Base-by-base conservation (phyloP, 23 tunicate genomes). In the Botrylloides violaceus region DNA sequence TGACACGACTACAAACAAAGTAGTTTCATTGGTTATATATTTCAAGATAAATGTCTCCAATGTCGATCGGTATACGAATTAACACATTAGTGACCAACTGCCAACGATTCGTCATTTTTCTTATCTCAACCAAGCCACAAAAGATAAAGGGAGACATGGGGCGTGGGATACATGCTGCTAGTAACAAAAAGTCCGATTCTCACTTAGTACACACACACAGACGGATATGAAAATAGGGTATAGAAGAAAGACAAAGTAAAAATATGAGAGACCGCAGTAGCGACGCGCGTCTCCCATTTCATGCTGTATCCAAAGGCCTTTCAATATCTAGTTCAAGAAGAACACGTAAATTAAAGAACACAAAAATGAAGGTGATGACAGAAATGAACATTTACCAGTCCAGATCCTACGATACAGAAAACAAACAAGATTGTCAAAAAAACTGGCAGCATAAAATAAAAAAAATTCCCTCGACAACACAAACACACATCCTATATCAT, bases 261-360 rank as follows among this genome's bases (percentile, higher is more conserved):
- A 43, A 43, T 9, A 43, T 43, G 53, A 15, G 15, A 43, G 53
- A 43, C 53, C 53, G 15, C 12, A 7, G 53, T 15, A 15, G 53
- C 53, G 53, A 43, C 53, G 9, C 15, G 53, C 58, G 74, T 37
- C 74, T 68, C 25, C 26, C 58, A 26, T 19, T 39, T 24, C 58
- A 68, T 68, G 74, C 74, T 68, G 74, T n/a, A 36, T 68, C 37
- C 74, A 68, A 68, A 68, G 74, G 74, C 74, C 74, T 37, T 68
- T 68, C 58, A 39, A 68, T 38, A 29, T 15, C 29, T 35, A 68
- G 29, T 63, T 9, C 53, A 43, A 43, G 53, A 43, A 43, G 15
- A 43, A 7, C 9, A 43, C 53, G 53, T 43, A 43, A 7, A 43
- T 7, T 15, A 15, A 43, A 43, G 53, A n/a, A n/a, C n/a, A n/a